Evolutionary conservation across 2,797 vertebrate genomes (phyloP).

Genomic region (Danio choprae): DNA sequence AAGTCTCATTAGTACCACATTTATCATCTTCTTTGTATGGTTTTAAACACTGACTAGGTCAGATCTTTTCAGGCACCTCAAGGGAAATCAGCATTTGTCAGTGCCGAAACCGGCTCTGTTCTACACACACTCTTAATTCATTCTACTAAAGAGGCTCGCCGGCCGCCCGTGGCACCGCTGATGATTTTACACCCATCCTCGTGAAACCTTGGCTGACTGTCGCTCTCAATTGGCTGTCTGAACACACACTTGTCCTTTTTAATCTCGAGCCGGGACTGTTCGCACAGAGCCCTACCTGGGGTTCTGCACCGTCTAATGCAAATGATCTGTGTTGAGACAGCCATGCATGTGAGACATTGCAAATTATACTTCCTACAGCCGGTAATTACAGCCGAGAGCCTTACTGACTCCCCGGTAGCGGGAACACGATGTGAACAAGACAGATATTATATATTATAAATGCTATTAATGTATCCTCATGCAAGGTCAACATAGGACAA

Average conservation of each 20-base stretch:
- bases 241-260: conserved; percentile 77
- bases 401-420: conserved; percentile 63
- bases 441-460: conserved; percentile 80
- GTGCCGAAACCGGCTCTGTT: conserved; percentile 68
- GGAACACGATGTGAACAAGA: conserved; percentile 75
- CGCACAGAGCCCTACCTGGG: conserved; percentile 60
- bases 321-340: conserved; percentile 77
- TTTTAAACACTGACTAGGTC: conserved; percentile 86
- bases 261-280: conserved; percentile 74
- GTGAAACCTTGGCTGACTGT: conserved; percentile 78
- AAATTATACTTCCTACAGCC: conserved; percentile 77
- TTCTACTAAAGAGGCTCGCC: conserved; percentile 69
- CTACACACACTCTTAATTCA: conserved; percentile 75
- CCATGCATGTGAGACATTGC: conserved; percentile 72
- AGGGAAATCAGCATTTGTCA: conserved; percentile 87
- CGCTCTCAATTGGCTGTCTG: conserved; percentile 78
- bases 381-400: conserved; percentile 76
- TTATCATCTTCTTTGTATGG: conserved; percentile 85
- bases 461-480: conserved; percentile 79
- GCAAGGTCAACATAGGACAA: conserved; percentile 72
- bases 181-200: conserved; percentile 82
- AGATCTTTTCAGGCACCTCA: conserved; percentile 84
- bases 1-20: conserved; percentile 83
- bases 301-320: conserved; percentile 68
- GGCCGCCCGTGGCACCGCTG: conserved; percentile 62